Conservation (phyloP, 2,113 vertebrate genomes). For the Sapajus apella region DNA sequence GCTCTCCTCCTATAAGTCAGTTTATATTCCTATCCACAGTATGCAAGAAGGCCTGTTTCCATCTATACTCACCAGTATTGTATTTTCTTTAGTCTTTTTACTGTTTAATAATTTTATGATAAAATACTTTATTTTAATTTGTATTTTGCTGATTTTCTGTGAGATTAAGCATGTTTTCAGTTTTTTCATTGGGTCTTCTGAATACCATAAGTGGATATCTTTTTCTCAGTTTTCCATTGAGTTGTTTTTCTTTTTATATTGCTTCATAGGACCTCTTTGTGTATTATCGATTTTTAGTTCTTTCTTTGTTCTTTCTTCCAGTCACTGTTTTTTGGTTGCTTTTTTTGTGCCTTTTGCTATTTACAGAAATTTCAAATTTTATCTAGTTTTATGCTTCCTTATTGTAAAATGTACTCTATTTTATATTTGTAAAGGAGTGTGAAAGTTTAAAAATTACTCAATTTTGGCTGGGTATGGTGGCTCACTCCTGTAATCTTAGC, state of each 20-base stretch:
- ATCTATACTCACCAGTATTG: not conserved
- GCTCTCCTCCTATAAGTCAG: not conserved
- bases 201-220: not conserved
- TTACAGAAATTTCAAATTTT: not conserved
- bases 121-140: constrained; percentile 19
- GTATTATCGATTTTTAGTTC: not conserved
- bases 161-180: not conserved
- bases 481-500: too few species aligned
- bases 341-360: constrained; percentile 8
- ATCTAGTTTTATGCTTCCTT: not conserved
- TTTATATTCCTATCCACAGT: not conserved
- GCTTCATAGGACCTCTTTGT: not conserved
- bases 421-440: constrained; percentile 6
- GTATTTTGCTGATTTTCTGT: not conserved
- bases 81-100: not conserved
- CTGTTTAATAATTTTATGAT: not conserved
- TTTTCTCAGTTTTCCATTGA: constrained; percentile 20
- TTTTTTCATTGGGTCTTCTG: not conserved
- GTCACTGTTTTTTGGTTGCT: not conserved
- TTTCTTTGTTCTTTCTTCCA: not conserved
- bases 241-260: not conserved
- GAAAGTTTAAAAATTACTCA: not conserved
- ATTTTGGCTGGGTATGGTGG: too few species aligned
- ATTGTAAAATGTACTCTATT: not conserved
- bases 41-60: not conserved